Conservation (phyloP, 2,888 invertebrate genomes). For the Torymus auratus region DNA sequence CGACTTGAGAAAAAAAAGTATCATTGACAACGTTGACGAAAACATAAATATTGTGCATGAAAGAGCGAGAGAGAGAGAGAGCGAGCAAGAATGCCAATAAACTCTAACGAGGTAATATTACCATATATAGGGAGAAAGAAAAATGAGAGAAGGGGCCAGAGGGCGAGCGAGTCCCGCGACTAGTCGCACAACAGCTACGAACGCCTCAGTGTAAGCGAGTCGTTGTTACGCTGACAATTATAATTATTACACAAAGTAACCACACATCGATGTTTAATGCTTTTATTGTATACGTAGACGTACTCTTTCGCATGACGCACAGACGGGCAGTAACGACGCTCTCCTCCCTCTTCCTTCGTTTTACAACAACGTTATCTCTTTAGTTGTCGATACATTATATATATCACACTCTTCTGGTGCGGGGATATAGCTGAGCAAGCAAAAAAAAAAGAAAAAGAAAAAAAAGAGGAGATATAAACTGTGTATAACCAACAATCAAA, state of each 20-base stretch:
- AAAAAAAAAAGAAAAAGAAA: no score
- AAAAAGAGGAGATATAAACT: no score
- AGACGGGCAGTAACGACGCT: background rate
- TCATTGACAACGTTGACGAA: no score
- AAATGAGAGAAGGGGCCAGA: background rate
- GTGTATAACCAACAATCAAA: no score
- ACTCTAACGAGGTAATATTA: no score
- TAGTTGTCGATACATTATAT: background rate
- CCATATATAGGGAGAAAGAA: background rate
- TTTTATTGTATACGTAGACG: conserved; percentile 1
- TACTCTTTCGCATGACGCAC: conserved; percentile 23
- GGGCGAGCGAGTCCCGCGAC: conserved; percentile 28
- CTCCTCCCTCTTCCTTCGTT: no score
- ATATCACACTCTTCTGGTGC: background rate
- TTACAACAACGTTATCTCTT: no score
- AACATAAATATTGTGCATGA: no score
- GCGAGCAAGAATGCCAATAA: no score
- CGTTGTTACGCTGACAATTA: conserved; percentile 27
- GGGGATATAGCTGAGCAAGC: no score
- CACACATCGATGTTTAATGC: conserved; percentile 8
- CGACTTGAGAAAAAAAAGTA: no score
- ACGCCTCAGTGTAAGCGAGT: conserved; percentile 45
- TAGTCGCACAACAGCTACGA: conserved; percentile 59
- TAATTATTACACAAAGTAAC: conserved; percentile 30
- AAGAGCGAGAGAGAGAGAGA: no score